phyloP scores from a whole-genome alignment of 2,888 invertebrate species.

The Endotricha flammealis region DNA sequence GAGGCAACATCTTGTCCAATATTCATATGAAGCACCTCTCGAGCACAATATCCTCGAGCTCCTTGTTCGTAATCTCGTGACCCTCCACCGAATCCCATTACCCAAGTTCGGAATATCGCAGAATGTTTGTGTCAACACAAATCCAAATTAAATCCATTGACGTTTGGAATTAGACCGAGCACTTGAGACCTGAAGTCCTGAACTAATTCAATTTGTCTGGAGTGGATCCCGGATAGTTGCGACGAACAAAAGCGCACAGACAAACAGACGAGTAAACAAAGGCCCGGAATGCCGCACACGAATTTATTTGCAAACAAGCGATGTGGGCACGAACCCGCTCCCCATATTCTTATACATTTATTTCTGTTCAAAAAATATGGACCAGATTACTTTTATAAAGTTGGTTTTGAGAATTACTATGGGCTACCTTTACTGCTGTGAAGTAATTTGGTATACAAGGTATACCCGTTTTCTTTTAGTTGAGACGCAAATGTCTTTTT shows the following conservation, averaged over 20 bases:
- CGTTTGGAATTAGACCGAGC: slow-evolving; percentile 54
- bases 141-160: slow-evolving; percentile 67
- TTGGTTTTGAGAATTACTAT: no score
- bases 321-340: no score
- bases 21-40: neutral
- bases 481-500: no score
- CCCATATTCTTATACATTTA: no score
- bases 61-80: slow-evolving; percentile 8
- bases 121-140: slow-evolving; percentile 31
- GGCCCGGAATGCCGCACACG: slow-evolving; percentile 33
- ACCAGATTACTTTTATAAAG: no score
- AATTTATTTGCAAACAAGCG: slow-evolving; percentile 37
- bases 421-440: no score
- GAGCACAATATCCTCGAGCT: neutral
- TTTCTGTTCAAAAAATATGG: no score
- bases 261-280: slow-evolving; percentile 40
- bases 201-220: slow-evolving; percentile 55
- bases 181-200: slow-evolving; percentile 40
- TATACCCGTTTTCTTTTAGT: no score
- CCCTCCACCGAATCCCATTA: slow-evolving; percentile 1
- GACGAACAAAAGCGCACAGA: slow-evolving; percentile 50
- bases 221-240: slow-evolving; percentile 43
- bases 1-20: neutral
- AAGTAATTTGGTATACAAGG: no score
- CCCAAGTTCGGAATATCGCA: slow-evolving; percentile 3